phyloP scores from a whole-genome alignment of 2,113 vertebrate genomes.

The Trachemys scripta region DNA sequence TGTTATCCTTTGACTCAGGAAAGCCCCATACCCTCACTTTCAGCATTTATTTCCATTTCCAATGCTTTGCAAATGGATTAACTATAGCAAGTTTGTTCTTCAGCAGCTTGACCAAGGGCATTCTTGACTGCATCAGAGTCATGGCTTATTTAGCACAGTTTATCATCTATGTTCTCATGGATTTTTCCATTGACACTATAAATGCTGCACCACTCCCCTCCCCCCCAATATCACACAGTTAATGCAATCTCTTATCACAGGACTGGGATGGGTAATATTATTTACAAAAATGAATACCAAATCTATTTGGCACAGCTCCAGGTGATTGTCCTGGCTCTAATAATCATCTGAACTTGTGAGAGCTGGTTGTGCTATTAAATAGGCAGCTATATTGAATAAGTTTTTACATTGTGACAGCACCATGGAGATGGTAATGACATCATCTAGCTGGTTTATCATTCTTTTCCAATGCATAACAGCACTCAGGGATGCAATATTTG shows the following conservation, averaged over 20 bases:
- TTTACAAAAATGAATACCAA: background rate
- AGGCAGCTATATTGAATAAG: background rate
- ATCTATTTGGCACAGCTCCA: background rate
- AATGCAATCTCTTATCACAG: background rate
- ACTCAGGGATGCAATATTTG: background rate
- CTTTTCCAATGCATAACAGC: background rate
- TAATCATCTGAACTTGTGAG: fast-evolving
- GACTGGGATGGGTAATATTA: background rate
- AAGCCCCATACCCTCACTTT: background rate
- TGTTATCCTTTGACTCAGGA: background rate
- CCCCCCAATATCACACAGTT: background rate
- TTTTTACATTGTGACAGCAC: background rate
- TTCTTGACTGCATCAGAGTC: background rate
- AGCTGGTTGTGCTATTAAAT: background rate
- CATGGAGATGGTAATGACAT: background rate
- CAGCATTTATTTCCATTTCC: background rate
- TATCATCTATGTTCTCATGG: background rate
- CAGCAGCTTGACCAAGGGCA: constrained; percentile 9
- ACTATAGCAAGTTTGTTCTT: constrained; percentile 2
- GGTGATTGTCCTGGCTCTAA: background rate
- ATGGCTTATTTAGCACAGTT: constrained; percentile 13
- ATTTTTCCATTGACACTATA: background rate
- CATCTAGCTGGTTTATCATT: background rate
- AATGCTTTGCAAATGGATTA: constrained; percentile 15
- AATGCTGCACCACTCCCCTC: background rate